Evolutionary conservation across 2,797 vertebrate species (phyloP).

Genomic region (Florisuga fusca): DNA sequence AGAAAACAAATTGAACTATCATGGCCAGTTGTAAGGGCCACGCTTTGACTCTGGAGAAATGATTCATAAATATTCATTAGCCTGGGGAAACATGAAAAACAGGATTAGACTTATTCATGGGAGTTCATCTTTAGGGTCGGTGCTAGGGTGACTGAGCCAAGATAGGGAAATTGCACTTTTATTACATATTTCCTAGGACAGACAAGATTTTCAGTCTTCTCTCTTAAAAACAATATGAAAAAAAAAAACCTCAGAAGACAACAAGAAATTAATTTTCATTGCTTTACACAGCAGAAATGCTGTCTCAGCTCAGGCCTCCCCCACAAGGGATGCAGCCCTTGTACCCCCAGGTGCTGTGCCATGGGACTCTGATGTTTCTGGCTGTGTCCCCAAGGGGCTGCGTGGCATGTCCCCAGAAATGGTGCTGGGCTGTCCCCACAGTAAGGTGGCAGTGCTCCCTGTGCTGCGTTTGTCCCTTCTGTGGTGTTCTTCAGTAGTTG

Average conservation of each 20-base stretch:
- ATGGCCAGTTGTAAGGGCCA: constrained; percentile 17
- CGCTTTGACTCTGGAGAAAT: constrained; percentile 51
- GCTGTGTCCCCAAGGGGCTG: not conserved
- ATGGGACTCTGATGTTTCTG: not conserved
- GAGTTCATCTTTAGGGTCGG: constrained; percentile 61
- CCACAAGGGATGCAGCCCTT: accelerated
- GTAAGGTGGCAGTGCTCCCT: accelerated
- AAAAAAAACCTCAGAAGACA: not conserved
- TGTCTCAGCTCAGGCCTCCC: not conserved
- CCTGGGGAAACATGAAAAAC: constrained; percentile 49
- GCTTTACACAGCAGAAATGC: not conserved
- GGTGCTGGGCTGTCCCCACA: not conserved
- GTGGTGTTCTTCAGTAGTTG: not conserved
- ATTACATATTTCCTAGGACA: constrained; percentile 27
- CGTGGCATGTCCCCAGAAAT: not conserved
- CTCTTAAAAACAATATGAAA: not conserved
- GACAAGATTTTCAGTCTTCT: constrained; percentile 10
- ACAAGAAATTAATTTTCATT: not conserved
- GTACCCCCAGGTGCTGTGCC: accelerated
- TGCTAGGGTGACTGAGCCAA: constrained; percentile 51
- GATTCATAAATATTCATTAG: constrained; percentile 65
- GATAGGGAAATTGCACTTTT: constrained; percentile 56
- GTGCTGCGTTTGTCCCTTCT: not conserved
- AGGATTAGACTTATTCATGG: constrained; percentile 59
- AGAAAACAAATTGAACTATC: constrained; percentile 54